These are phyloP conservation scores for Gymnothorax reevesii DNA, from an alignment of 2,797 vertebrate genomes.

Conservation along the genomic window DNA sequence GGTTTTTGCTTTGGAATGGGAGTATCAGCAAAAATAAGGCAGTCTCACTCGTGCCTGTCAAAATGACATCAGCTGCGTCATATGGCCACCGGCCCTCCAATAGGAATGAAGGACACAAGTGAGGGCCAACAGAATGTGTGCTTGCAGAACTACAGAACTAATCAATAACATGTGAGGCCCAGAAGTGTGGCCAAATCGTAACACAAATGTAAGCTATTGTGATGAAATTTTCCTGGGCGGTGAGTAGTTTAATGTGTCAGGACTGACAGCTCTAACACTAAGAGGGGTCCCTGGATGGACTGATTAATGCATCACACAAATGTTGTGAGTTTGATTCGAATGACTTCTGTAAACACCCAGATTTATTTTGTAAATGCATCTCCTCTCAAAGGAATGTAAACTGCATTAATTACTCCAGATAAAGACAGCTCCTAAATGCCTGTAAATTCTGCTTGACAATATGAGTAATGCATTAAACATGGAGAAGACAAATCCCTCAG, in stretches of 20 bases:
- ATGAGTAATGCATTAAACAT: not conserved
- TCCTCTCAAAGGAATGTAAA: too few species aligned
- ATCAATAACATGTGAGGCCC: not conserved
- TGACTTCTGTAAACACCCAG: too few species aligned
- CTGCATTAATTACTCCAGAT: too few species aligned
- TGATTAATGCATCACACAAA: too few species aligned
- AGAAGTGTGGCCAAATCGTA: not conserved
- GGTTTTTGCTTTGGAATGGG: slow-evolving; percentile 1
- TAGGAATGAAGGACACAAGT: not conserved
- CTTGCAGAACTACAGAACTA: not conserved
- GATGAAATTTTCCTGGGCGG: not conserved
- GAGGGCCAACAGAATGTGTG: not conserved
- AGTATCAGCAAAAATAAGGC: slow-evolving; percentile 9
- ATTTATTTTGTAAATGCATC: too few species aligned
- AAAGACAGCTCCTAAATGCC: too few species aligned
- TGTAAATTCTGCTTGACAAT: not conserved
- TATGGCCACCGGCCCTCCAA: not conserved
- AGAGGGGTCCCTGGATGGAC: too few species aligned
- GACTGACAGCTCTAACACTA: too few species aligned
- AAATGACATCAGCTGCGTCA: not conserved
- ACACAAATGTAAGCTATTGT: not conserved
- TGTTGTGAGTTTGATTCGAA: too few species aligned
- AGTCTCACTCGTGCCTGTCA: slow-evolving; percentile 15
- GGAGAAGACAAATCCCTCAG: slow-evolving; percentile 20
- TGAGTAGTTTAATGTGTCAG: not conserved